These are phyloP conservation scores for Ptychochromis oligacanthus DNA, from an alignment of 2,113 vertebrate species.

Conservation along the genomic window DNA sequence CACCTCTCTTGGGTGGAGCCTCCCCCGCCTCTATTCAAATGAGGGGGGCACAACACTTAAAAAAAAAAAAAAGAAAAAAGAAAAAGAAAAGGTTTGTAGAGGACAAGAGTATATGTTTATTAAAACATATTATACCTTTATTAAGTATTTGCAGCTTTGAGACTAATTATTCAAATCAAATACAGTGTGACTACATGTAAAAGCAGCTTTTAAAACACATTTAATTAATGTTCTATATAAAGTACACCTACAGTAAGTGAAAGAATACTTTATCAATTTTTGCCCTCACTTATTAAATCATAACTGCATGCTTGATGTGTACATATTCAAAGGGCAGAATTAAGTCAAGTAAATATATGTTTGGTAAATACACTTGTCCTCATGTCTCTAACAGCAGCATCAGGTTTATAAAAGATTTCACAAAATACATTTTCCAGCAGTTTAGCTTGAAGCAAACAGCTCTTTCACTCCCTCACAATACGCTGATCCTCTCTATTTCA, in stretches of 20 bases:
- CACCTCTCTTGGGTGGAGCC: constrained; percentile 81
- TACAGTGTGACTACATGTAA: not conserved
- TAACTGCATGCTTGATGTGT: not conserved
- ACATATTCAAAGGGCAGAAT: not conserved
- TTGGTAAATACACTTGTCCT: not conserved
- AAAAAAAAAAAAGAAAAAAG: constrained; percentile 58
- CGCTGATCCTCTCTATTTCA: constrained; percentile 53
- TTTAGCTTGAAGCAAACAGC: constrained; percentile 37
- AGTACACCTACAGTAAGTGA: not conserved
- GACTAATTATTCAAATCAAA: constrained; percentile 34
- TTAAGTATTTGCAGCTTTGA: constrained; percentile 9
- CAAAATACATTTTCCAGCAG: constrained; percentile 13
- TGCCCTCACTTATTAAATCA: not conserved
- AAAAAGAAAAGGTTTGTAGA: constrained; percentile 38
- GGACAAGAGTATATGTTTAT: constrained; percentile 63
- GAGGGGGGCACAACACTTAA: constrained; percentile 73
- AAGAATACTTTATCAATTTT: constrained; percentile 2
- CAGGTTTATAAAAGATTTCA: not conserved
- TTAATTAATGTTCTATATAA: not conserved
- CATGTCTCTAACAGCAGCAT: not conserved
- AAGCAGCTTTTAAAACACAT: not conserved
- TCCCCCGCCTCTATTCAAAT: constrained; percentile 79
- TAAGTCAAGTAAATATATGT: not conserved
- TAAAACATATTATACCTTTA: constrained; percentile 48
- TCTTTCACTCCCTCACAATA: constrained; percentile 44